A percentile compares a stretch with the other conserved stretches of the same genome.
phyloP scores from a whole-genome alignment of 2,113 vertebrate species.

The Notarius quadriscutis region DNA sequence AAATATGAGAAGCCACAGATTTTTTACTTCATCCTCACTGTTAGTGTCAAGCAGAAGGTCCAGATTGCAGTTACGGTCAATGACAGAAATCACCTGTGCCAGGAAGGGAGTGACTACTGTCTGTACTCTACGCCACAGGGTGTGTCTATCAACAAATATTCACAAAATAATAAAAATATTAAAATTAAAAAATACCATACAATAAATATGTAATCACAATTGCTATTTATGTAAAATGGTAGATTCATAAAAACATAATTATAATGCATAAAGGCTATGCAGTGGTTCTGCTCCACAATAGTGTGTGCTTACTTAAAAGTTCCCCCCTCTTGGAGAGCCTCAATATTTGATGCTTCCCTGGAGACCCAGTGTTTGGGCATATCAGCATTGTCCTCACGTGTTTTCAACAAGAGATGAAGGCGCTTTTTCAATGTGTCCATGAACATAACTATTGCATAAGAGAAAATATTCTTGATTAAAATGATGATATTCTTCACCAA shows the following conservation, averaged over 20 bases:
- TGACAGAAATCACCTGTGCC: constrained; percentile 81
- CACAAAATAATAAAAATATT: not conserved
- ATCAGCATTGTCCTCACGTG: constrained; percentile 71
- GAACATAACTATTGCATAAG: constrained; percentile 76
- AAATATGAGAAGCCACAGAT: constrained; percentile 91
- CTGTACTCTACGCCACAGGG: constrained; percentile 91
- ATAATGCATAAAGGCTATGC: not conserved
- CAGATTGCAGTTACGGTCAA: constrained; percentile 87
- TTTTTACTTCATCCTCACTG: constrained; percentile 67
- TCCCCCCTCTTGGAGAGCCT: constrained; percentile 92
- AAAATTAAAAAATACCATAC: not conserved
- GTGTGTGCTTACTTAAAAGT: constrained; percentile 84
- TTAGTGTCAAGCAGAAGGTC: constrained; percentile 74
- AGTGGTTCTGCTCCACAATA: not conserved
- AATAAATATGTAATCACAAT: not conserved
- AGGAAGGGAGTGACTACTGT: constrained; percentile 79
- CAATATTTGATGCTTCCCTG: constrained; percentile 83
- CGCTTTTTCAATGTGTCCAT: constrained; percentile 75
- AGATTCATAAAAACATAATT: not conserved
- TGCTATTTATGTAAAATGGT: not conserved
- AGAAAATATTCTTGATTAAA: not conserved
- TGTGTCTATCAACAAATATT: constrained; percentile 72
- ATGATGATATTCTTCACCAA: not conserved
- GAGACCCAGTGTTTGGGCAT: constrained; percentile 80
- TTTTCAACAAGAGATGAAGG: constrained; percentile 74